These are phyloP conservation scores for Melieria omissa DNA, from an alignment of 2,888 invertebrate species.

Conservation along the genomic window DNA sequence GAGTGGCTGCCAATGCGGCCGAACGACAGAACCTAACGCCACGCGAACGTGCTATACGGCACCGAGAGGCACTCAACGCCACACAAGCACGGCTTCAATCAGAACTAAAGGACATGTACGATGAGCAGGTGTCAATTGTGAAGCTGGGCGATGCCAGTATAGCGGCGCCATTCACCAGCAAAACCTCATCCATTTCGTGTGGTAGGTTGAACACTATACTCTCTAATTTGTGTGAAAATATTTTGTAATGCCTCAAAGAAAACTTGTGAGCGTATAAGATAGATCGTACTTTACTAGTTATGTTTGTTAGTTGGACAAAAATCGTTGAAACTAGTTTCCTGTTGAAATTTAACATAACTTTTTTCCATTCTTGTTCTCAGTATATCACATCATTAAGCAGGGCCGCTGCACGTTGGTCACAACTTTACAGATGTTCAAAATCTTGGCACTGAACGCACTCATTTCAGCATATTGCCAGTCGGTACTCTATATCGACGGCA, in stretches of 20 bases:
- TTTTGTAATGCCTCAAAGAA: too few species aligned
- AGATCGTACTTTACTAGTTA: too few species aligned
- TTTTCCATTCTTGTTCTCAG: slow-evolving; percentile 68
- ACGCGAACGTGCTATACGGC: slow-evolving; percentile 60
- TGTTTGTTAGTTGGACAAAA: too few species aligned
- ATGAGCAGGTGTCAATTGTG: slow-evolving; percentile 89
- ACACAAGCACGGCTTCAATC: slow-evolving; percentile 61
- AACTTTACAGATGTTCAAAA: slow-evolving; percentile 99
- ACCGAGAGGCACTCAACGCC: slow-evolving; percentile 59
- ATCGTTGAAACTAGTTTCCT: too few species aligned
- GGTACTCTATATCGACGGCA: slow-evolving; percentile 96
- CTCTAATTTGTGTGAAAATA: not conserved
- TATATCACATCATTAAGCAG: slow-evolving; percentile 99
- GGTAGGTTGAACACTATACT: slow-evolving; percentile 73
- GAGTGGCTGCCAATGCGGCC: slow-evolving; percentile 30
- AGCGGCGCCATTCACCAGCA: slow-evolving; percentile 98
- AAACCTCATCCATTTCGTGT: slow-evolving; percentile 93
- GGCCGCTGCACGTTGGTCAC: slow-evolving; percentile 99
- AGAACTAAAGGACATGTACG: slow-evolving; percentile 86
- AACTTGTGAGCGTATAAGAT: too few species aligned
- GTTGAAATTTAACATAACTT: not conserved
- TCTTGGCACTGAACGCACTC: slow-evolving; percentile 95
- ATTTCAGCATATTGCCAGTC: slow-evolving; percentile 99
- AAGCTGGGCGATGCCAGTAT: slow-evolving; percentile 98
- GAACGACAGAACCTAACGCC: slow-evolving; percentile 57